phyloP scores from a whole-genome alignment of 2,888 invertebrate genomes.

The Alsophila aescularia region DNA sequence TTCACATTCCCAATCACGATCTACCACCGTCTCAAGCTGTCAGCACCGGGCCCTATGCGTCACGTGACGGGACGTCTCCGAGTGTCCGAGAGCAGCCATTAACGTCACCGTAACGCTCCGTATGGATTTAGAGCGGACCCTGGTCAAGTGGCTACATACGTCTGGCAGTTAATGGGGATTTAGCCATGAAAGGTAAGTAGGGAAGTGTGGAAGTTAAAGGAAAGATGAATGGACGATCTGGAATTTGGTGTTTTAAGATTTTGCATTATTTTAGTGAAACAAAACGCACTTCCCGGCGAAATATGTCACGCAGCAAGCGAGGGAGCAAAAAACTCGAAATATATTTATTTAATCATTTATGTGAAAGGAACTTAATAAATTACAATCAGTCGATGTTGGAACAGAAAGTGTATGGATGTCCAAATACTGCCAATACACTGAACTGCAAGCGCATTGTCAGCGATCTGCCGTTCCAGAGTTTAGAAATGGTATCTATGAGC shows the following conservation, averaged over 20 bases:
- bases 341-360: no score
- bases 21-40: slow-evolving; percentile 3
- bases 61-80: slow-evolving; percentile 1
- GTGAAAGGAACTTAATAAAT: no score
- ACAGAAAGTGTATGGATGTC: no score
- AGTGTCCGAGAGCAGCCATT: slow-evolving; percentile 20
- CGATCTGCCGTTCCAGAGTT: no score
- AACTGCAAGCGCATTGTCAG: no score
- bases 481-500: no score
- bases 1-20: slow-evolving; percentile 3
- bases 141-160: slow-evolving; percentile 32
- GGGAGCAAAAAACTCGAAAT: no score
- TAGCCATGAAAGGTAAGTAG: slow-evolving; percentile 21
- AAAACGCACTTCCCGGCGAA: no score
- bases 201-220: slow-evolving; percentile 12
- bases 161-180: slow-evolving; percentile 20
- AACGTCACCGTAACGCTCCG: slow-evolving; percentile 26
- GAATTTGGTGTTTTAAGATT: neutral
- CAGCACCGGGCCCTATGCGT: slow-evolving; percentile 4
- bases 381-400: no score
- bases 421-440: no score
- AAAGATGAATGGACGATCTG: neutral
- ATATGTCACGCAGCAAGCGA: no score
- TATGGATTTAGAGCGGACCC: slow-evolving; percentile 32
- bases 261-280: no score